Base-by-base conservation (phyloP, 2,888 invertebrate species). In the Muschampia plurimacula region DNA sequence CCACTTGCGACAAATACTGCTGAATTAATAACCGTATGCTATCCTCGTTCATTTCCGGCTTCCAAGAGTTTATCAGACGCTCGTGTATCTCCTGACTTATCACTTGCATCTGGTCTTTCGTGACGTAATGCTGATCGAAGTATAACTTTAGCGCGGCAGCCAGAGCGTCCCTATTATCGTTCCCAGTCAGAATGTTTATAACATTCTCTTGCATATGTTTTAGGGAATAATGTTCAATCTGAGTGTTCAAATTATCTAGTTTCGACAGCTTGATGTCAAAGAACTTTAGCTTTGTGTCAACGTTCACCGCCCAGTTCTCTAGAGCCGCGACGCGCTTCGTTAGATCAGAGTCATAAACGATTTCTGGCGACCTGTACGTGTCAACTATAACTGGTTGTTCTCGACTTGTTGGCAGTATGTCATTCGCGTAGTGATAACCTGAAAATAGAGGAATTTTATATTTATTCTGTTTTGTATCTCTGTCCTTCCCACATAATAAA, bases 91-190 rank as follows among this genome's bases (percentile, higher is more conserved):
- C 89, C 67, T 83, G 83, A 85, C 95, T 84, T 71, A 93, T 80
- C 0, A 85, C 81, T 80, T 96, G 96, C 79, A 96, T 87, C 76
- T 96, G 95, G n/a, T 95, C 94, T 79, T 95, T 96, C 7, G 96
- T 95, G 13, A 96, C 89, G 76, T 96, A 96, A 65, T 96, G 90
- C 57, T 94, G 92, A 69, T 95, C 95, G 69, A 96, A 95, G 90
- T 96, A 95, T 2, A 88, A 86, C 74, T 95, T 95, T n/a, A 96
- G 80, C 69, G 95, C 95, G 22, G 95, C 89, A 3, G 95, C 88
- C 9, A 95, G 79, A 0, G 81, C 83, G 1, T 86, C 88, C 44
- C 85, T 88, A 71, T 91, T 91, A 32, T 89, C 86, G 46, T 91
- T 89, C 13, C 91, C 85, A 59, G 90, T 95, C 57, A 96, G 84